Evolutionary conservation across 2,113 vertebrate species (phyloP).

Genomic region (Ornithorhynchus anatinus): DNA sequence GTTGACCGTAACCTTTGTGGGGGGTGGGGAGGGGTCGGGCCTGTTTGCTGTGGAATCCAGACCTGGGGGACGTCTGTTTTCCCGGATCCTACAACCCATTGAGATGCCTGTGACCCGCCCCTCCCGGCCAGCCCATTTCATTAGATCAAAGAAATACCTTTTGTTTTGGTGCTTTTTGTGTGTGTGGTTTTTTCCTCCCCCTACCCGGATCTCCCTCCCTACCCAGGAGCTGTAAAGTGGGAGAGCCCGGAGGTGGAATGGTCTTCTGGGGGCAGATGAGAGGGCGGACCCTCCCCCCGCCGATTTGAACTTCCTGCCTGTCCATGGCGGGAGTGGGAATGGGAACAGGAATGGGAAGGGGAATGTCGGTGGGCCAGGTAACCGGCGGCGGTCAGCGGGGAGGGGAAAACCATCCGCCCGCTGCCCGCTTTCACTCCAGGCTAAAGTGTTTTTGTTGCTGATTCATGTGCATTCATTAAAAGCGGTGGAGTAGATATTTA

Average conservation of each 20-base stretch:
- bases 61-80: neutral
- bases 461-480: conserved; percentile 57
- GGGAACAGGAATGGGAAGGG: too few species aligned
- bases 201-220: conserved; percentile 18
- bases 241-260: conserved; percentile 30
- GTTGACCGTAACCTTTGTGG: too few species aligned
- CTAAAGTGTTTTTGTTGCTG: conserved; percentile 54
- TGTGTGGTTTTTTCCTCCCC: too few species aligned
- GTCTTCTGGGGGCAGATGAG: conserved; percentile 17
- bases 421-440: conserved; percentile 33
- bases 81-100: conserved; percentile 28
- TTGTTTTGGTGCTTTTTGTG: too few species aligned
- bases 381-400: too few species aligned
- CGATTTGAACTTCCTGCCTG: too few species aligned
- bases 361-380: too few species aligned
- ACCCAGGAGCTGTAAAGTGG: conserved; percentile 43
- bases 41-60: conserved; percentile 7
- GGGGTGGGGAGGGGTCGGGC: too few species aligned
- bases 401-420: conserved; percentile 21
- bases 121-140: conserved; percentile 33
- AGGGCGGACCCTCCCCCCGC: too few species aligned
- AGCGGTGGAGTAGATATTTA: conserved; percentile 38
- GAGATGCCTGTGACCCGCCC: conserved; percentile 32
- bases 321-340: too few species aligned
- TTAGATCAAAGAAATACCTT: conserved; percentile 60